A percentile compares a stretch with the other conserved stretches of the same genome.
These are phyloP conservation scores for Ataeniobius toweri DNA, from an alignment of 2,797 vertebrate species.

Conservation along the genomic window DNA sequence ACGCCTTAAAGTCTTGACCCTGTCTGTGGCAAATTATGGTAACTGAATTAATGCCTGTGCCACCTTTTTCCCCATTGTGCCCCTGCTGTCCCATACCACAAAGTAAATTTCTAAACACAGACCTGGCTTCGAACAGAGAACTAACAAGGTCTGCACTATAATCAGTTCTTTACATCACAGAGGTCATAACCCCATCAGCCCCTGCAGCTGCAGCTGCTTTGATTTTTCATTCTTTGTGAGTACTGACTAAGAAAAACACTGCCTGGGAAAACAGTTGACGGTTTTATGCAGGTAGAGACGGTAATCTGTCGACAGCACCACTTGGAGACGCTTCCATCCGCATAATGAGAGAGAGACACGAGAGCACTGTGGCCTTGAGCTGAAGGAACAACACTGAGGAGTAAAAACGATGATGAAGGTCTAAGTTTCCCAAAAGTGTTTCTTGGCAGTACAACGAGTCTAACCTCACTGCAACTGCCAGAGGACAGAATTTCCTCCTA, in stretches of 20 bases:
- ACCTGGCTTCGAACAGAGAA: not conserved
- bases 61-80: not conserved
- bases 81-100: not conserved
- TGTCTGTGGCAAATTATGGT: not conserved
- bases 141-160: conserved; percentile 20
- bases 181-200: conserved; percentile 21
- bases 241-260: conserved; percentile 50
- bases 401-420: conserved; percentile 43
- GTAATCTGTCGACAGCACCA: conserved; percentile 36
- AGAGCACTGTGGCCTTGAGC: conserved; percentile 45
- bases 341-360: conserved; percentile 14
- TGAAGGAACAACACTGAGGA: conserved; percentile 49
- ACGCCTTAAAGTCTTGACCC: not conserved
- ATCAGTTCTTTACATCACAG: conserved; percentile 46
- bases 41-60: not conserved
- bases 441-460: conserved; percentile 49
- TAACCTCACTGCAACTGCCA: conserved; percentile 24
- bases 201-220: conserved; percentile 35
- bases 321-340: conserved; percentile 50
- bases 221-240: conserved; percentile 47
- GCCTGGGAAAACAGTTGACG: conserved; percentile 42
- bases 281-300: conserved; percentile 48
- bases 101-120: not conserved
- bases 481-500: conserved; percentile 41
- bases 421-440: conserved; percentile 63